Evolutionary conservation across 2,797 vertebrate genomes (phyloP).

Genomic region (Poeciliopsis gracilis): DNA sequence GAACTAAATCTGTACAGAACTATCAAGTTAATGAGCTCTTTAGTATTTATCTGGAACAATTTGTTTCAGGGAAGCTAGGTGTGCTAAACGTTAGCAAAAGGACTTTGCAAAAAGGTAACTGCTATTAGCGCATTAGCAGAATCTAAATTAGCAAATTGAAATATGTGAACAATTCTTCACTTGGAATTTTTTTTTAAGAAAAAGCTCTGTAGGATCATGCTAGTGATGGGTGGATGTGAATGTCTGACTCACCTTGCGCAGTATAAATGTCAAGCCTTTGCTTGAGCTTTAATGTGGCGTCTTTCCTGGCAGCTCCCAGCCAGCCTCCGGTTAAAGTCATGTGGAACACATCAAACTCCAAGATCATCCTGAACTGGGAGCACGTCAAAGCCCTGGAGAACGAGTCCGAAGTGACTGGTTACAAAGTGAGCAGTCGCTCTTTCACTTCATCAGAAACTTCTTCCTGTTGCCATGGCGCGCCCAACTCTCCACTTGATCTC

Average conservation of each 20-base stretch:
- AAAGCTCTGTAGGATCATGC: neutral
- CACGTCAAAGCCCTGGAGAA: slow-evolving; percentile 96
- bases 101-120: no score
- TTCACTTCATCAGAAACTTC: slow-evolving; percentile 29
- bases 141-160: no score
- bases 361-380: slow-evolving; percentile 97
- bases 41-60: no score
- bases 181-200: neutral
- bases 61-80: no score
- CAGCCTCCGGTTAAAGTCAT: slow-evolving; percentile 94
- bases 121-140: no score
- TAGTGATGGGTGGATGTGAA: neutral
- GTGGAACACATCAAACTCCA: slow-evolving; percentile 96
- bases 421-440: slow-evolving; percentile 86
- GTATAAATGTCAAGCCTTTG: neutral
- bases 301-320: slow-evolving; percentile 85
- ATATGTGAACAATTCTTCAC: no score
- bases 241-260: neutral
- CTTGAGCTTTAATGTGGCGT: slow-evolving; percentile 39
- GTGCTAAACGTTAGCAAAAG: no score
- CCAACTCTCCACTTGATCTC: slow-evolving; percentile 7
- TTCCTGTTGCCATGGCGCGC: slow-evolving; percentile 5
- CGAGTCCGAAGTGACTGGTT: slow-evolving; percentile 97
- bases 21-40: no score
- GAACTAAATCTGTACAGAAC: no score